Evolutionary conservation across 2,888 invertebrate genomes (phyloP).

Genomic region (Meloe dianella): DNA sequence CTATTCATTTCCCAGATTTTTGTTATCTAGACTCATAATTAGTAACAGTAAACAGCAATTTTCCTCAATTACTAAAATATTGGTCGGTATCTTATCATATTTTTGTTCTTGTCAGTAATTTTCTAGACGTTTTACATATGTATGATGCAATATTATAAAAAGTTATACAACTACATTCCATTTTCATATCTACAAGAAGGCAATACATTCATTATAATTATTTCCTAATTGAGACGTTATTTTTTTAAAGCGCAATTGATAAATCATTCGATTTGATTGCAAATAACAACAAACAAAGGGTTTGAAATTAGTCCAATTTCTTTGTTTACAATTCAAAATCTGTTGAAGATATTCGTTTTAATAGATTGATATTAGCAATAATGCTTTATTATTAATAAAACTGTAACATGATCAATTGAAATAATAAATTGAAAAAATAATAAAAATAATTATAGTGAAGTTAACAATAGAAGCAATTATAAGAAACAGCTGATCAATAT

Average conservation of each 20-base stretch:
- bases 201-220: neutral
- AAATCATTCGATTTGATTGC: neutral
- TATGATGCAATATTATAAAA: slow-evolving; percentile 2
- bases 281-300: neutral
- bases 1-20: too few relatives aligned
- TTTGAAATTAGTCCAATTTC: neutral
- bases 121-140: neutral
- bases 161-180: neutral
- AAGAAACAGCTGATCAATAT: slow-evolving; percentile 19
- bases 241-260: neutral
- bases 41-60: too few relatives aligned
- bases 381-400: neutral
- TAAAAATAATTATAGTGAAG: slow-evolving; percentile 4
- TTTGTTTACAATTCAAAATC: neutral
- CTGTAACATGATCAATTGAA: neutral
- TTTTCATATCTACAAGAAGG: neutral
- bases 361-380: neutral
- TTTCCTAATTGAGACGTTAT: neutral
- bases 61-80: neutral
- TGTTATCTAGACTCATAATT: too few relatives aligned
- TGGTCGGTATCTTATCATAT: neutral
- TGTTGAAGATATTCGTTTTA: neutral
- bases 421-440: neutral
- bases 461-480: slow-evolving; percentile 20
- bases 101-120: neutral